phyloP scores from a whole-genome alignment of 2,113 vertebrate genomes.

The Ardeotis arabs region DNA sequence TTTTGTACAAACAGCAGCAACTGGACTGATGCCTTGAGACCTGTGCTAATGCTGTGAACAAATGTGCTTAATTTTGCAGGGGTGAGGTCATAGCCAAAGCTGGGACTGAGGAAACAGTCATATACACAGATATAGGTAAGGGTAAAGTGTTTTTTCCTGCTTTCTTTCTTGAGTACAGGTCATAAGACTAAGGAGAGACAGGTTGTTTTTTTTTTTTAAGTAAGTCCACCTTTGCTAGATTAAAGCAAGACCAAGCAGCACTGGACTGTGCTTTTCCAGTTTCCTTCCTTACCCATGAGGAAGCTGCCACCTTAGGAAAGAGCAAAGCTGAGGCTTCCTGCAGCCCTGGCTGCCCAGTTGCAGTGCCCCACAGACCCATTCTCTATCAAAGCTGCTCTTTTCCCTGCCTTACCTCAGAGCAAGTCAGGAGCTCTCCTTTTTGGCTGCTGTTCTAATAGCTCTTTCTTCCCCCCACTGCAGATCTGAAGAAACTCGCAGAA shows the following conservation, averaged over 20 bases:
- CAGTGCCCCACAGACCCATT: background rate
- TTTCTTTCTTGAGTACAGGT: background rate
- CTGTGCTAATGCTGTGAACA: conserved; percentile 16
- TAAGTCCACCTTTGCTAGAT: background rate
- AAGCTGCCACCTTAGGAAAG: background rate
- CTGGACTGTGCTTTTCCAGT: background rate
- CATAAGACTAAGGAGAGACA: background rate
- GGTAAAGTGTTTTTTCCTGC: background rate
- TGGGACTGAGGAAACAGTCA: conserved; percentile 82
- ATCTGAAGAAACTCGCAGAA: conserved; percentile 89
- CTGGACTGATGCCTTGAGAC: background rate
- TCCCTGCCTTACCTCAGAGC: background rate
- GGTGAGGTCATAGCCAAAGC: conserved; percentile 93
- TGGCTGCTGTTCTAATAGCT: background rate
- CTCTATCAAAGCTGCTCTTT: background rate
- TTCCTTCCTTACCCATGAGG: background rate
- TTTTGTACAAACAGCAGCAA: conserved; percentile 21
- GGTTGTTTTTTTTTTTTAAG: background rate
- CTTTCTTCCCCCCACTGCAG: conserved; percentile 68
- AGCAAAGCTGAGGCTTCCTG: background rate
- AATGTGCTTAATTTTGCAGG: conserved; percentile 78
- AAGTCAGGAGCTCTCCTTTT: background rate
- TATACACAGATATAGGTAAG: conserved; percentile 94
- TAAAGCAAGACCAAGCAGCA: background rate
- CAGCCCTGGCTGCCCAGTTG: background rate